Base-by-base conservation (phyloP, 2,888 invertebrate species). In the Polia nebulosa region DNA sequence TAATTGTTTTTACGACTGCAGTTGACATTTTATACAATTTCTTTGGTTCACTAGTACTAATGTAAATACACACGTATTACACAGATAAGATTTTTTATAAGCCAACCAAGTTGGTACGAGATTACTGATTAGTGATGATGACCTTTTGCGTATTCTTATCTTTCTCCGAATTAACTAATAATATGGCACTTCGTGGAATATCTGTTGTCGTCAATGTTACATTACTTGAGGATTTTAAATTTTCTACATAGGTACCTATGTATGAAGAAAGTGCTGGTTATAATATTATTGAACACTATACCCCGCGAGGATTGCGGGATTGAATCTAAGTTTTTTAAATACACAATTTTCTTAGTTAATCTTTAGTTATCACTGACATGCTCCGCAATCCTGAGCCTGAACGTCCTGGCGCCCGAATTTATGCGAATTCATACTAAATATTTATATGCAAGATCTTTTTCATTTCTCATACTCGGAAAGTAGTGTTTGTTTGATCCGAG, bases 61-160 rank as follows among this genome's bases (percentile, higher is more conserved):
- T 17, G 39, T n/a, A 72, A 25, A 47, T 25, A 61, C 15, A 17
- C 13, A 51, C 25, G 29, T 29, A 34, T 29, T 20, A 34, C 20
- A 44, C 49, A 20, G 51, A 52, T 52, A 74, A 27, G 13, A 74
- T 44, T 44, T 52, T 29, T 41, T 34, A 2, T 47, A 66, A 22
- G 17, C 15, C 15, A 27, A 45, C 44, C 32, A 39, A 51, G 36
- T n/a, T n/a, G n/a, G n/a, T 66, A 29, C 53, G 56, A 32, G 44
- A 58, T 70, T 76, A 76, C 81, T 77, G 58, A 59, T 64, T 71
- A 70, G 78, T 62, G n/a, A 61, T 58, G 64, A 65, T 77, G 64
- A 77, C 77, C 81, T 77, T 76, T 77, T 65, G 61, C 65, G 59
- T 76, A 34, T 59, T 22, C 61, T 81, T 77, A 77, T 77, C 77